Conservation (phyloP, 2,797 vertebrate species). For the Argya squamiceps region DNA sequence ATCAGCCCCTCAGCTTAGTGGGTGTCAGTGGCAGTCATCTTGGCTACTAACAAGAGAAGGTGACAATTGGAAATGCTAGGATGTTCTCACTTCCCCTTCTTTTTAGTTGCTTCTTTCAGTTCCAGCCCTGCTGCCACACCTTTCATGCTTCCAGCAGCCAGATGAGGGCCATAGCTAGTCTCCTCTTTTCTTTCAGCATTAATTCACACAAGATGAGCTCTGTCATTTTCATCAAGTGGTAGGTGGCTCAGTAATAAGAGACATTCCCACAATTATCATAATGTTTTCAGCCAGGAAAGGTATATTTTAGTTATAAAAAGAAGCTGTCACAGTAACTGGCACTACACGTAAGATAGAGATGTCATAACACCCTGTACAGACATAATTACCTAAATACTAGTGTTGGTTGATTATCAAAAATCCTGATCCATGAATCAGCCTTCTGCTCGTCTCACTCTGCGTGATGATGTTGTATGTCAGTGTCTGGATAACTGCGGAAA, state of each 20-base stretch:
- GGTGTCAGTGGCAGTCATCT: neutral
- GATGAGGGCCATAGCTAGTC: neutral
- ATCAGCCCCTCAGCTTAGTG: neutral
- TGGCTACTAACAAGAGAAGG: neutral
- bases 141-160: neutral
- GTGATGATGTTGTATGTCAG: neutral
- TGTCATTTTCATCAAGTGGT: neutral
- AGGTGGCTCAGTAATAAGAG: neutral
- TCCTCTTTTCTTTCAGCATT: neutral
- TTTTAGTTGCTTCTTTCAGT: neutral
- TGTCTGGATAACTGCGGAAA: neutral
- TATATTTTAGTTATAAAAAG: constrained; percentile 9
- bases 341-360: neutral
- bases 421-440: neutral
- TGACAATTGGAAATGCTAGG: neutral
- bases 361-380: constrained; percentile 9
- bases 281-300: constrained; percentile 4
- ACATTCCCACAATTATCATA: neutral
- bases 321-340: neutral
- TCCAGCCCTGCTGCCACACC: neutral
- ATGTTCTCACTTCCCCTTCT: neutral
- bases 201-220: neutral
- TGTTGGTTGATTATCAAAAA: constrained; percentile 12
- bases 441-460: neutral
- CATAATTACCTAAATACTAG: constrained; percentile 22